A percentile compares a stretch with the other conserved stretches of the same genome.
Conservation (phyloP, 1,140 invertebrate genomes). For the Ditylenchus dipsaci region DNA sequence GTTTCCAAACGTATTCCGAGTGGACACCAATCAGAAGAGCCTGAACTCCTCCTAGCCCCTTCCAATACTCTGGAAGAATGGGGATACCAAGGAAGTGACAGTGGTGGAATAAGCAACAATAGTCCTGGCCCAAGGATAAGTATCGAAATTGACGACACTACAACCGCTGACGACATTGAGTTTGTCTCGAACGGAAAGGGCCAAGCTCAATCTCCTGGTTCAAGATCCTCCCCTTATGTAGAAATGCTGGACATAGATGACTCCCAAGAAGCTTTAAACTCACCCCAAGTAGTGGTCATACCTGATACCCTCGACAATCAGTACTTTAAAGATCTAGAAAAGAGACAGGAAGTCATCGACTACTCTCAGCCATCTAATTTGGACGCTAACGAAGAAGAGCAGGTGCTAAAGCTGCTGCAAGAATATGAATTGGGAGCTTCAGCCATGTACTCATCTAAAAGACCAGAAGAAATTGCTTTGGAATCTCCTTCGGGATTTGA, state of each 20-base stretch:
- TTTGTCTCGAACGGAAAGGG: neutral
- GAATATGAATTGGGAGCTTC: constrained; percentile 20
- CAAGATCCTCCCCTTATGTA: neutral
- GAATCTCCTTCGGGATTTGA: constrained; percentile 1
- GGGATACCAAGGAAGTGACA: constrained; percentile 2
- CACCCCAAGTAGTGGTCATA: neutral
- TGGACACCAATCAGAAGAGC: neutral
- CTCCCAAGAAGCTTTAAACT: neutral
- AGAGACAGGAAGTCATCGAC: neutral
- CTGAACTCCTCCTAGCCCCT: neutral
- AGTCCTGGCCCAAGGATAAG: constrained; percentile 3
- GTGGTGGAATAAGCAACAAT: neutral
- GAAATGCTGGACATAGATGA: constrained; percentile 10
- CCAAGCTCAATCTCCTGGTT: neutral
- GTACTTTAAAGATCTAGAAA: neutral
- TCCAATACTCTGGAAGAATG: constrained; percentile 9
- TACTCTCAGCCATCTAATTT: neutral
- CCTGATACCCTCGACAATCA: neutral
- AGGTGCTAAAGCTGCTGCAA: constrained; percentile 23
- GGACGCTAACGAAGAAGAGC: constrained; percentile 21
- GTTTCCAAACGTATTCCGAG: neutral
- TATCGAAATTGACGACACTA: constrained; percentile 10
- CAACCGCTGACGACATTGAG: constrained; percentile 13
- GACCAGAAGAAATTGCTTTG: neutral
- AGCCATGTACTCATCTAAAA: neutral